A percentile compares a stretch with the other conserved stretches of the same genome.
phyloP scores from a whole-genome alignment of 2,888 invertebrate species.

The Vesta saturnalis region DNA sequence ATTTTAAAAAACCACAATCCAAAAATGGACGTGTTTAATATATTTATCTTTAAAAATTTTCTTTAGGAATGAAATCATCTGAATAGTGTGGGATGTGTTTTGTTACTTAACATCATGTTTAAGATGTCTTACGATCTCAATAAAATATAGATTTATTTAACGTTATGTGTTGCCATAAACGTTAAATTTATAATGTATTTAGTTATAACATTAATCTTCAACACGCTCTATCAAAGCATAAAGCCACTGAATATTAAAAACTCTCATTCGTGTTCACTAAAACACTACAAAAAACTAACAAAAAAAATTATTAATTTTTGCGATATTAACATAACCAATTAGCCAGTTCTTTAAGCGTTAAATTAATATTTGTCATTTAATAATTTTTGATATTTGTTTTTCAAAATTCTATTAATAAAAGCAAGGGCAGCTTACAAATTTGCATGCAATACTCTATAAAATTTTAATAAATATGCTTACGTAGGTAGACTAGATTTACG shows the following conservation, averaged over 20 bases:
- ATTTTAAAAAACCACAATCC: background rate
- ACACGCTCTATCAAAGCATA: too few relatives aligned
- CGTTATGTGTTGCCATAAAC: too few relatives aligned
- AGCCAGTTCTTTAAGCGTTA: slow-evolving; percentile 27
- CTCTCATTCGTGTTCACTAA: too few relatives aligned
- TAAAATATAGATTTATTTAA: too few relatives aligned
- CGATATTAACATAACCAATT: background rate
- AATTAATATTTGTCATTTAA: background rate
- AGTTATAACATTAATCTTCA: too few relatives aligned
- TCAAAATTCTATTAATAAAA: background rate
- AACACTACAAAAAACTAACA: too few relatives aligned
- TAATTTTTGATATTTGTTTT: background rate
- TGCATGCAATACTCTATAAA: slow-evolving; percentile 6
- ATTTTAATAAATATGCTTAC: too few relatives aligned
- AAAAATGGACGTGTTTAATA: background rate
- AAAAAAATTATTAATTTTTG: background rate
- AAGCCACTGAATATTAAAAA: too few relatives aligned
- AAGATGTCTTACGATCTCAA: too few relatives aligned
- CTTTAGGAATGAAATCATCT: too few relatives aligned
- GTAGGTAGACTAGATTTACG: background rate
- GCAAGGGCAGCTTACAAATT: slow-evolving; percentile 1
- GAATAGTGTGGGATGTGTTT: background rate
- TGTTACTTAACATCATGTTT: background rate
- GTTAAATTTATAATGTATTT: too few relatives aligned
- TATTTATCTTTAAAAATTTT: background rate